Base-by-base conservation (phyloP, 2,797 vertebrate species). In the Manis pentadactyla region DNA sequence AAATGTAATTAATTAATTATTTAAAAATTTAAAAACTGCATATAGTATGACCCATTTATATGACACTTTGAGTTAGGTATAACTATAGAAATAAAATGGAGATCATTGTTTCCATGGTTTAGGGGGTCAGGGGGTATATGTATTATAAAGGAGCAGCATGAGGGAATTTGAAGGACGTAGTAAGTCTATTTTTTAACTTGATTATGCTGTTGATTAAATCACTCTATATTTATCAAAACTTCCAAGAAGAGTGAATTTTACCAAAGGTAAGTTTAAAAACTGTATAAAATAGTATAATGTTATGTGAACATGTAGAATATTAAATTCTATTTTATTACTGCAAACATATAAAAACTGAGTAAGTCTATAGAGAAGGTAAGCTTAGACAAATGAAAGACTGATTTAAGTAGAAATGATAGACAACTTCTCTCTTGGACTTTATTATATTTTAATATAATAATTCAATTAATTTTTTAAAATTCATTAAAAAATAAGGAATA, bases 381-480 rank as follows among this genome's bases (percentile, higher is more conserved):
- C 37, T 63, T 55, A 4, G 42, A 42, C 68, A 95, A 63, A 68
- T 9, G 2, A n/a, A 93, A 78, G 3, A 87, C 2, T 78, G 19
- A 51, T 42, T 51, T 77, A 34, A 94, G 46, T 85, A 37, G 61
- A 15, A 93, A 73, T 18, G 59, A 53, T 64, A 29, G 53, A 37
- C 46, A 95, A 85, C 9, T 68, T 95, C 91, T 86, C 66, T 92
- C 25, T 86, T 73, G 59, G 23, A 34, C 6, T 94, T 90, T 81
- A 51, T 74, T 75, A 51, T 34, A 69, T 51, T 75, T 92, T 59
- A 78, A 69, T 81, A 94, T 73, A 37, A 14, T 4, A 91, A 94
- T 71, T 66, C 9, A 89, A 82, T n/a, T 49, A 94, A 55, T 19
- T 55, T 96, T 87, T 12, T 42, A 64, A 87, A 90, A 39, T 64